Base-by-base conservation (phyloP, 1,140 invertebrate species). In the Heliconius nattereri region DNA sequence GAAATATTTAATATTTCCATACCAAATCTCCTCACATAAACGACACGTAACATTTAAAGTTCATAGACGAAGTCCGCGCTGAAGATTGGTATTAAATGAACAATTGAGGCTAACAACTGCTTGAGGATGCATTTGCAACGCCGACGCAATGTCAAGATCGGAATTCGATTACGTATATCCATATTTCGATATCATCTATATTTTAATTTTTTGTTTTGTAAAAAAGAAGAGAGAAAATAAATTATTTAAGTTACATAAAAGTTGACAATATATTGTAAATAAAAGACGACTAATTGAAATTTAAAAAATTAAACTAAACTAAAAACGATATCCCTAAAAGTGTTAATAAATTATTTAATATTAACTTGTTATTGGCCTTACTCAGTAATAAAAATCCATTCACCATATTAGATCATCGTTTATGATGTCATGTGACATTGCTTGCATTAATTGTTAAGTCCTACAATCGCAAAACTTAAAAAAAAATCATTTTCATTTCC, bases 61-160 rank as follows among this genome's bases (percentile, higher is more conserved):
- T 26, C 60, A 66, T 66, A 66, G 23, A 13, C 9, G n/a, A 66
- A 26, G 60, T 29, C 23, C n/a, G n/a, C 9, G n/a, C 9, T n/a
- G n/a, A 66, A 66, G 60, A 66, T 29, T 66, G 23, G 29, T 66
- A 66, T 9, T 29, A 66, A 66, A 29, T 0, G 60, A 66, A 29
- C 9, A 66, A 66, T 66, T 66, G 60, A 66, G 60, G 60, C 60
- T 66, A 66, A 66, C 23, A 26, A 66, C 60, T 26, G n/a, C 29
- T 66, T 66, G 11, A 66, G 60, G 60, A 66, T 29, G 26, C 23
- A 26, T 66, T 66, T 29, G 9, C 60, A 66, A 66, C 60, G 60
- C 60, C 60, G 23, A 29, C 23, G 60, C 60, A 66, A 66, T 66
- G 60, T 66, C 60, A 66, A 66, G 60, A 66, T 66, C 60, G 60